phyloP scores from a whole-genome alignment of 2,888 invertebrate genomes.

The Phanerotoma sp. region DNA sequence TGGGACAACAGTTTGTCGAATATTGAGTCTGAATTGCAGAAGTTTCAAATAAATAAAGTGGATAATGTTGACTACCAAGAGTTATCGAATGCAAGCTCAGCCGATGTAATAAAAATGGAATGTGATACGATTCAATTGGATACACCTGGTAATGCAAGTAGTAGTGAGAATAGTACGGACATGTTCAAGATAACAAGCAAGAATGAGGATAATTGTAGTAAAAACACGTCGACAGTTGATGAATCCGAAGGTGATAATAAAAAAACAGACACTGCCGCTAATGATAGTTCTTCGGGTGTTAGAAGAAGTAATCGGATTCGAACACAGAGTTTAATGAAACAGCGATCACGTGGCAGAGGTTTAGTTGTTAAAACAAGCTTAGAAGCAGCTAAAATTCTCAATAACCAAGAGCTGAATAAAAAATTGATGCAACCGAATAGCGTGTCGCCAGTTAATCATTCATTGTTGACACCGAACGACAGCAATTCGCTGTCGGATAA shows the following conservation, averaged over 20 bases:
- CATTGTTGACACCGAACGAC: conserved; percentile 34
- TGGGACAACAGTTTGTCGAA: conserved; percentile 29
- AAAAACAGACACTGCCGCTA: conserved; percentile 54
- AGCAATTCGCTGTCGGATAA: conserved; percentile 35
- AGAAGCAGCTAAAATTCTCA: conserved; percentile 41
- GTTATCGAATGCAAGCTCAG: no score
- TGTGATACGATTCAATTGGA: conserved; percentile 28
- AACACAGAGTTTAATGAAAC: conserved; percentile 70
- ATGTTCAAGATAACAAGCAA: conserved; percentile 50
- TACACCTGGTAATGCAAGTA: no score
- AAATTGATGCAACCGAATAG: conserved; percentile 35
- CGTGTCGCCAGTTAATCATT: conserved; percentile 30
- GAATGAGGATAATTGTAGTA: conserved; percentile 43
- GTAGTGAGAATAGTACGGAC: conserved; percentile 64
- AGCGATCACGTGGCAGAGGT: conserved; percentile 57
- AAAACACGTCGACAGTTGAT: conserved; percentile 35
- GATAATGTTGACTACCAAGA: no score
- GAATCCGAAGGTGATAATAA: conserved; percentile 48
- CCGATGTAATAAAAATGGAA: no score
- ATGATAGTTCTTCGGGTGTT: conserved; percentile 58
- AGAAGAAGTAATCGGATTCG: conserved; percentile 76
- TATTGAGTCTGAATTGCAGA: conserved; percentile 15
- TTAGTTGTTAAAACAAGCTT: conserved; percentile 49
- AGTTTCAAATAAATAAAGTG: conserved; percentile 32
- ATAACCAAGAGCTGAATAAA: conserved; percentile 41